Base-by-base conservation (phyloP, 2,888 invertebrate genomes). In the Andrena bicolor region DNA sequence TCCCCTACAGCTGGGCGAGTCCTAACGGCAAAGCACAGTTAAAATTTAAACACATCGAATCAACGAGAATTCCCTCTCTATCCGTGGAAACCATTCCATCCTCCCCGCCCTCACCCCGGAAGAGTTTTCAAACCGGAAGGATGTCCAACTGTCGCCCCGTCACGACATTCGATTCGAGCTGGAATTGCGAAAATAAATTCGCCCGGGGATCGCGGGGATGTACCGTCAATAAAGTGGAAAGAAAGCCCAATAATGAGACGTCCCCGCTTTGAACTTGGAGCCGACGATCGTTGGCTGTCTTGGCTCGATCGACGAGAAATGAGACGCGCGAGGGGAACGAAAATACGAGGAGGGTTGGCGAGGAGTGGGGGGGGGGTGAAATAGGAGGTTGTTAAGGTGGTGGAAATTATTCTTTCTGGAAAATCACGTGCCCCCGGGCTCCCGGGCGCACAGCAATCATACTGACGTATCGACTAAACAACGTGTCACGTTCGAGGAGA, bases 381-480 rank as follows among this genome's bases (percentile, higher is more conserved):
- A 66, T 30, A 70, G 49, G 26, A 48, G 30, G 66, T 64, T 79
- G 64, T 41, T 41, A 41, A 41, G 63, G 28, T 35, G 83, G 76
- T 74, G 75, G 69, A 70, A 77, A 82, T 82, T 73, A 84, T 83
- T 76, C 60, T 69, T 80, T 81, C 74, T 58, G 63, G 68, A 76
- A 69, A 82, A 82, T 80, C 68, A 56, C 41, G 76, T 49, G 77
- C 66, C 68, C 63, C 71, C 1, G 41, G 26, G 26, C 28, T 30
- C 60, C 74, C 58, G 66, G 79, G 41, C 66, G 53, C 53, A 53
- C 76, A 28, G 26, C 73, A 78, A 82, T 80, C 80, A 65, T 53
- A 61, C 75, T 88, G 86, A 84, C 84, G 83, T 92, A 92, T 92
- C 92, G 90, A 91, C 90, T 90, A 92, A 92, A 92, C 92, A 90